phyloP scores from a whole-genome alignment of 2,797 vertebrate genomes.

The Eremophila alpestris region DNA sequence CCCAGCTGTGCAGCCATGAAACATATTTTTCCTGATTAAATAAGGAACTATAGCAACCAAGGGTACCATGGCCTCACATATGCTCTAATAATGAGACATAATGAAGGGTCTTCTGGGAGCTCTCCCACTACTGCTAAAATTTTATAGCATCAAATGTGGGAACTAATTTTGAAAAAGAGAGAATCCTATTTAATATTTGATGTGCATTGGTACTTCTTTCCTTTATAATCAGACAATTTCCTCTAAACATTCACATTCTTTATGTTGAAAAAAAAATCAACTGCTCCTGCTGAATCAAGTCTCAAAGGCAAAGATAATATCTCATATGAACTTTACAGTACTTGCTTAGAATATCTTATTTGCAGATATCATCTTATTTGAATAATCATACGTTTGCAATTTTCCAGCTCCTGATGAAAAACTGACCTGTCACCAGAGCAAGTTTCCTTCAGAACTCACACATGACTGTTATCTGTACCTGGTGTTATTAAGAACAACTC shows the following conservation, averaged over 20 bases:
- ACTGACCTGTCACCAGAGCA: slow-evolving; percentile 34
- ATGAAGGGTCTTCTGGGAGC: slow-evolving; percentile 41
- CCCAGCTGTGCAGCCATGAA: slow-evolving; percentile 15
- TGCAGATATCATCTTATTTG: slow-evolving; percentile 38
- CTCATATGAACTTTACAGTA: not conserved
- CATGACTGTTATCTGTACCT: not conserved
- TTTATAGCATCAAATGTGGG: slow-evolving; percentile 5
- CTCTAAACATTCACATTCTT: slow-evolving; percentile 5
- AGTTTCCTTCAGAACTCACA: slow-evolving; percentile 17
- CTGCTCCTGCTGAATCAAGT: not conserved
- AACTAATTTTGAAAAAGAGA: slow-evolving; percentile 37
- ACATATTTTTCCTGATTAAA: slow-evolving; percentile 27
- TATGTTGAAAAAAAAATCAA: not conserved
- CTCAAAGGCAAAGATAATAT: not conserved
- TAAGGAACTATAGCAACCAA: slow-evolving; percentile 38
- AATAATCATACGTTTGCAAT: slow-evolving; percentile 47
- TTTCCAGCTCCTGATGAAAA: slow-evolving; percentile 44
- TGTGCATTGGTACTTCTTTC: not conserved
- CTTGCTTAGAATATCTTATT: slow-evolving; percentile 38
- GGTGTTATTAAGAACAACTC: not conserved
- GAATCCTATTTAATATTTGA: slow-evolving; percentile 43
- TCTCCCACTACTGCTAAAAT: not conserved
- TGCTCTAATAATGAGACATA: slow-evolving; percentile 33
- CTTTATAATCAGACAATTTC: slow-evolving; percentile 7
- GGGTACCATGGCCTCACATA: slow-evolving; percentile 27